Evolutionary conservation across 2,888 invertebrate genomes (phyloP).

Genomic region (Leptarthrus brevirostris): DNA sequence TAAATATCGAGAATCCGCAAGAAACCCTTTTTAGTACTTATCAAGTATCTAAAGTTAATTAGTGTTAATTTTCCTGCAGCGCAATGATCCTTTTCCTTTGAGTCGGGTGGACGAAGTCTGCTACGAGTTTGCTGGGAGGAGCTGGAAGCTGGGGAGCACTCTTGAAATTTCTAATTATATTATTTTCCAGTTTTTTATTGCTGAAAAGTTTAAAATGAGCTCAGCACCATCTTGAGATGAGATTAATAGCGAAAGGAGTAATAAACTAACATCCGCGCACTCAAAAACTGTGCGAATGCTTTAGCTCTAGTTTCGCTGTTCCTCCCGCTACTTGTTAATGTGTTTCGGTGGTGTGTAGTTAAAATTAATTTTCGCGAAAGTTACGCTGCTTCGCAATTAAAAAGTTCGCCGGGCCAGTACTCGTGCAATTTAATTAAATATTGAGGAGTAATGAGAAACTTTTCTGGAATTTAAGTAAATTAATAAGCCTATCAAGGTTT

Average conservation of each 20-base stretch:
- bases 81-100: conserved; percentile 31
- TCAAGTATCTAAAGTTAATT: conserved; percentile 48
- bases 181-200: conserved; percentile 43
- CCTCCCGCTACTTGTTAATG: conserved; percentile 53
- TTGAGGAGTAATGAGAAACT: conserved; percentile 58
- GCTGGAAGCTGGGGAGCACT: neutral
- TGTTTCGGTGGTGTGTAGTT: conserved; percentile 56
- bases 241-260: conserved; percentile 47
- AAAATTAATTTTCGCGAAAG: conserved; percentile 58
- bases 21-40: conserved; percentile 41
- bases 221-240: conserved; percentile 48
- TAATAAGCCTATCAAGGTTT: conserved; percentile 34
- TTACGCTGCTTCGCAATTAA: conserved; percentile 57
- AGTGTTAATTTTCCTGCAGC: conserved; percentile 46
- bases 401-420: conserved; percentile 55
- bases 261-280: conserved; percentile 49
- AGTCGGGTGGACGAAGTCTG: neutral
- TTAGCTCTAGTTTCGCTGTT: neutral
- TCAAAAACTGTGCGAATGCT: conserved; percentile 44
- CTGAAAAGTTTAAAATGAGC: conserved; percentile 49
- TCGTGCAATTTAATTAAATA: conserved; percentile 58
- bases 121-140: neutral
- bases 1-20: conserved; percentile 41
- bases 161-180: conserved; percentile 47
- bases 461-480: conserved; percentile 43